Evolutionary conservation across 2,888 invertebrate genomes (phyloP), one percentile per base, ranked within the genome.

Genomic region (Leptarthrus brevirostris): DNA sequence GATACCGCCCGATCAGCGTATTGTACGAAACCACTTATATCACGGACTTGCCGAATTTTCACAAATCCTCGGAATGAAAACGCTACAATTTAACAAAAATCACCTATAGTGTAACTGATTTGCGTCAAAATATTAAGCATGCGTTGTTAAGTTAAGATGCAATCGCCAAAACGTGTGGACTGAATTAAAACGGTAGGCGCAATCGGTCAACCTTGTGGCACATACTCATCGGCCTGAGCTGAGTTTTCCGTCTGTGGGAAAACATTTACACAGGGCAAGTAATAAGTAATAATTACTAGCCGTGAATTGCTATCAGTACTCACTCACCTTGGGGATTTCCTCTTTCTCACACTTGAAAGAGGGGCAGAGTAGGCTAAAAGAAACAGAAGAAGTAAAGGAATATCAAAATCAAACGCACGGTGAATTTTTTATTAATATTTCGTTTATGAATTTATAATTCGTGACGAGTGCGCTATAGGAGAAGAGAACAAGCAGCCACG

Each of bases 401-500:
- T 40, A 71, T 22, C 70, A 71, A 71, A 71, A 71, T 54, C 40
- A 71, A 71, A 71, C 71, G 71, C 71, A 34, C 14, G 22, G 24
- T 44, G 71, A 53, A 71, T 71, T 71, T n/a, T 54, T 71, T 71
- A 71, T 71, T 71, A 54, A 54, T 54, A 71, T 71, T 54, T 71
- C 53, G 44, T 71, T 54, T 71, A 71, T 71, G 71, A 71, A 71
- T 71, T 71, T 54, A 71, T 71, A 71, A 71, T 71, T 71, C 71
- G 54, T 54, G 54, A 44, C 54, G 24, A 54, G 54, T 44, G 12
- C 47, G 47, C 30, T 44, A 47, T 5, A 24, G 30, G 16, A 26
- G 56, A n/a, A 22, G 10, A 40, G 40, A 64, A 20, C 44, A 44
- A 6, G 36, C 64, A 24, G 44, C 64, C 47, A 24, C 58, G 58